Conservation (phyloP, 2,888 invertebrate genomes). For the Agriopis marginaria region DNA sequence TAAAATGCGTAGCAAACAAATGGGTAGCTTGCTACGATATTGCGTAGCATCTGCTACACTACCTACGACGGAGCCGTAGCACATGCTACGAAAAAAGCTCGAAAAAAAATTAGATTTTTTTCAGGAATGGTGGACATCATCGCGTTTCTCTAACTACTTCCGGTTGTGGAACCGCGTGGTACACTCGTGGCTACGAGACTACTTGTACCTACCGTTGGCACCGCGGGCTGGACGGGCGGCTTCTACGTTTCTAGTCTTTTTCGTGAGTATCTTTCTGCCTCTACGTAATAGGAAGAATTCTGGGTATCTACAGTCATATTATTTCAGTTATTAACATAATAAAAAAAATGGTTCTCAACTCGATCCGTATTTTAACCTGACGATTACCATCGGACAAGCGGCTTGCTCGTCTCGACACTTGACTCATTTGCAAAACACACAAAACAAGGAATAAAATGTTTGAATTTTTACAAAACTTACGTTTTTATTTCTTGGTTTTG, state of each 20-base stretch:
- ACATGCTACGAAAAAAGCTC: not conserved
- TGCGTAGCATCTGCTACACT: constrained; percentile 15
- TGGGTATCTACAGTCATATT: too few species aligned
- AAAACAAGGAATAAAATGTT: too few species aligned
- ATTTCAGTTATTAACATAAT: too few species aligned
- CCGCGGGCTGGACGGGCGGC: constrained; percentile 65
- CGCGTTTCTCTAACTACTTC: constrained; percentile 93
- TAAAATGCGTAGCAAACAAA: not conserved
- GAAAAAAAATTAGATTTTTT: constrained; percentile 20
- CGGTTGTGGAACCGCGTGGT: constrained; percentile 98
- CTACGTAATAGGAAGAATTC: not conserved
- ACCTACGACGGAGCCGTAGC: not conserved
- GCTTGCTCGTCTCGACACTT: too few species aligned
- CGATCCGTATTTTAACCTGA: too few species aligned
- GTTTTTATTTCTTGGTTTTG: too few species aligned
- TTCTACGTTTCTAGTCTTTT: constrained; percentile 70
- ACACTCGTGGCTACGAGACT: constrained; percentile 96
- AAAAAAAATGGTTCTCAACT: too few species aligned
- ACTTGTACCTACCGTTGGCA: constrained; percentile 92
- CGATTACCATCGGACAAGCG: too few species aligned
- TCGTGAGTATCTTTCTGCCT: constrained; percentile 59
- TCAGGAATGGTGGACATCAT: constrained; percentile 98
- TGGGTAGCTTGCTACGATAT: constrained; percentile 4
- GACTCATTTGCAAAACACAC: too few species aligned
- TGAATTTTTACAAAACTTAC: too few species aligned